A percentile compares a stretch with the other conserved stretches of the same genome.
These are phyloP conservation scores for Epistrophe grossulariae DNA, from an alignment of 2,888 invertebrate genomes.

Conservation along the genomic window DNA sequence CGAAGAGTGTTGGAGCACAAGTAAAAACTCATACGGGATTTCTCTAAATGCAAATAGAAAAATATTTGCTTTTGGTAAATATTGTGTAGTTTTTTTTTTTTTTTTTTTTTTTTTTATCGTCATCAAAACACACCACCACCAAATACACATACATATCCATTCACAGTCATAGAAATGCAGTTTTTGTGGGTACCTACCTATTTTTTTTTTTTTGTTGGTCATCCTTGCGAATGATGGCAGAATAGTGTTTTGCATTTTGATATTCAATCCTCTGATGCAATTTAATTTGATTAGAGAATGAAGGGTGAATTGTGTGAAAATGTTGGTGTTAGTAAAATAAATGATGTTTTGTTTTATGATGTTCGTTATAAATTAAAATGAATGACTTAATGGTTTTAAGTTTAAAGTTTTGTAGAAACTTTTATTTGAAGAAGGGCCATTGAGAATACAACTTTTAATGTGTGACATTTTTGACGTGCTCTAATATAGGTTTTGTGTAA, in stretches of 20 bases:
- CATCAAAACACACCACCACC: conserved; percentile 20
- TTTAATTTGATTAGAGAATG: conserved; percentile 53
- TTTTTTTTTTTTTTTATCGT: conserved; percentile 1
- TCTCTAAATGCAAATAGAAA: conserved; percentile 66
- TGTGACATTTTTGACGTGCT: not conserved
- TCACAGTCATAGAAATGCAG: conserved; percentile 1
- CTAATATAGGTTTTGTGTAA: too few relatives aligned
- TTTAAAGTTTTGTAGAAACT: not conserved
- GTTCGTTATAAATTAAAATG: conserved; percentile 11
- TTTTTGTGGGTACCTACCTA: too few relatives aligned
- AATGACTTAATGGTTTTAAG: not conserved
- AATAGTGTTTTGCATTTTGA: conserved; percentile 44
- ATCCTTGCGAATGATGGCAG: conserved; percentile 19
- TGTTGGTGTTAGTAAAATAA: conserved; percentile 27
- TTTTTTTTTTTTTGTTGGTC: not conserved
- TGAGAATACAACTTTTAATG: not conserved
- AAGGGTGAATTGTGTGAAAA: conserved; percentile 33
- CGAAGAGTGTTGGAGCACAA: conserved; percentile 39
- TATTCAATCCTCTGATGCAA: conserved; percentile 27
- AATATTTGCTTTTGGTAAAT: conserved; percentile 65
- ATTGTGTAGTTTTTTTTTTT: conserved; percentile 27
- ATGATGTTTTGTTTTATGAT: conserved; percentile 21
- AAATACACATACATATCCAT: not conserved
- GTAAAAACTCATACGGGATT: conserved; percentile 57
- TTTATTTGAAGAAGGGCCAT: not conserved